Conservation (phyloP, 2,888 invertebrate species). For the Liposcelis brunnea region DNA sequence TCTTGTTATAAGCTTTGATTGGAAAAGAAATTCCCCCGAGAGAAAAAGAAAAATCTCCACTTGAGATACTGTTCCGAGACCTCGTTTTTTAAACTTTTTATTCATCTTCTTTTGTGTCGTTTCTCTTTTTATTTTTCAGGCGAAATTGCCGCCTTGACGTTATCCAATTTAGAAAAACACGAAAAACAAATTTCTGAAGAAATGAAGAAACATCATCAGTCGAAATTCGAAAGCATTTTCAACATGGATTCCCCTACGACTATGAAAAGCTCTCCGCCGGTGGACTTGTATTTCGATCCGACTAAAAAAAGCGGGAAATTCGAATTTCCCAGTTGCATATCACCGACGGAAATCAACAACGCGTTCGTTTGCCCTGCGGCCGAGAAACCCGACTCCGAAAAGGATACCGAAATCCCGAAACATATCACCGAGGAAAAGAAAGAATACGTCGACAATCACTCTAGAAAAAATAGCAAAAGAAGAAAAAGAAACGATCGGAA, state of each 20-base stretch:
- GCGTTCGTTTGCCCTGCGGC: neutral
- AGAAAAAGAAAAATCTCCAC: too few relatives aligned
- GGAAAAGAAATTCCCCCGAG: too few relatives aligned
- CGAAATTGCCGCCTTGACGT: neutral
- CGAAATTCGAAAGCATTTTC: conserved; percentile 7
- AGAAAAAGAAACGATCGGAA: conserved; percentile 7
- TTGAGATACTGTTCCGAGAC: too few relatives aligned
- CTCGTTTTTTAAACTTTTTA: too few relatives aligned
- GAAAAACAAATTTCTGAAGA: conserved; percentile 4
- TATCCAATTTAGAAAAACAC: conserved; percentile 6
- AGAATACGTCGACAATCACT: conserved; percentile 1
- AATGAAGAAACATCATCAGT: neutral
- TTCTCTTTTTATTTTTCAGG: neutral
- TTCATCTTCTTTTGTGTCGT: too few relatives aligned
- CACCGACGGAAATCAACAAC: conserved; percentile 4
- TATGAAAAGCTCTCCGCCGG: neutral
- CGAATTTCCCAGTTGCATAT: neutral
- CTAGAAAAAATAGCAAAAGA: conserved; percentile 1
- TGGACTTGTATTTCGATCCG: neutral
- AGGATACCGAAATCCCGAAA: neutral
- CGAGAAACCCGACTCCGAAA: too few relatives aligned
- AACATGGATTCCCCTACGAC: conserved; percentile 7
- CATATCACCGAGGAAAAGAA: conserved; percentile 5
- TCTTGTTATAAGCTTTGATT: too few relatives aligned
- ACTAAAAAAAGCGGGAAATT: neutral